A percentile compares a stretch with the other conserved stretches of the same genome.
phyloP scores from a whole-genome alignment of 92 coral and sea anemone species.

The Umimayanthus kanabou region DNA sequence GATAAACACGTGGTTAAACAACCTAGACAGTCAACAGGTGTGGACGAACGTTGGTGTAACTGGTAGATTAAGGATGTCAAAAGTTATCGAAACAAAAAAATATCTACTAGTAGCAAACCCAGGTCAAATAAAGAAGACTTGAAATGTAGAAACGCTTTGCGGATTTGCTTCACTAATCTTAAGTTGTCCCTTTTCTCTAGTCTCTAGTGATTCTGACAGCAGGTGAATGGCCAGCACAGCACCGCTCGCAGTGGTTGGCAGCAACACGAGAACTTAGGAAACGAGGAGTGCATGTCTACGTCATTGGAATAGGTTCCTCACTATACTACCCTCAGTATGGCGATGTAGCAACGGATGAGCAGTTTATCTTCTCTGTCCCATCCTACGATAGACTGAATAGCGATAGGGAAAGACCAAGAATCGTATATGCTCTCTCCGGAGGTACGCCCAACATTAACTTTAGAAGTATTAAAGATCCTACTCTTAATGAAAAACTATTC shows the following conservation, averaged over 20 bases:
- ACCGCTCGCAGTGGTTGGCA: slow-evolving; percentile 47
- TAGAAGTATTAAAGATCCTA: too few species aligned
- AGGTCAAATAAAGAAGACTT: too few species aligned
- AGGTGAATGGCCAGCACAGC: slow-evolving; percentile 69
- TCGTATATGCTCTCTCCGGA: slow-evolving; percentile 69
- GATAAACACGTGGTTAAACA: too few species aligned
- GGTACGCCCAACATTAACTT: slow-evolving; percentile 33
- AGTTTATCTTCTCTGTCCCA: slow-evolving; percentile 59
- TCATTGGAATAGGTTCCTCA: slow-evolving; percentile 64
- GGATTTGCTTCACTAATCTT: too few species aligned
- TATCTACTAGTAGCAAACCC: too few species aligned
- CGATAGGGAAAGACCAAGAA: slow-evolving; percentile 41
- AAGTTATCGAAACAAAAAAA: too few species aligned
- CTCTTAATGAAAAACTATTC: too few species aligned
- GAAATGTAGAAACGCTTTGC: neutral
- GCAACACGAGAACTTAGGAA: slow-evolving; percentile 48
- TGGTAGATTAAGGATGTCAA: too few species aligned
- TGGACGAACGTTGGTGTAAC: too few species aligned
- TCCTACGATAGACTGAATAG: slow-evolving; percentile 54
- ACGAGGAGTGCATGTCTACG: slow-evolving; percentile 56
- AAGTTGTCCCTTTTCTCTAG: slow-evolving; percentile 34
- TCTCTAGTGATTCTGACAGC: slow-evolving; percentile 64
- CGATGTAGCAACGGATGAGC: slow-evolving; percentile 54
- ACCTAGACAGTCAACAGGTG: too few species aligned
- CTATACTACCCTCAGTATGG: slow-evolving; percentile 48